Conservation (phyloP, 2,113 vertebrate genomes). For the Myiagra hebetior region DNA sequence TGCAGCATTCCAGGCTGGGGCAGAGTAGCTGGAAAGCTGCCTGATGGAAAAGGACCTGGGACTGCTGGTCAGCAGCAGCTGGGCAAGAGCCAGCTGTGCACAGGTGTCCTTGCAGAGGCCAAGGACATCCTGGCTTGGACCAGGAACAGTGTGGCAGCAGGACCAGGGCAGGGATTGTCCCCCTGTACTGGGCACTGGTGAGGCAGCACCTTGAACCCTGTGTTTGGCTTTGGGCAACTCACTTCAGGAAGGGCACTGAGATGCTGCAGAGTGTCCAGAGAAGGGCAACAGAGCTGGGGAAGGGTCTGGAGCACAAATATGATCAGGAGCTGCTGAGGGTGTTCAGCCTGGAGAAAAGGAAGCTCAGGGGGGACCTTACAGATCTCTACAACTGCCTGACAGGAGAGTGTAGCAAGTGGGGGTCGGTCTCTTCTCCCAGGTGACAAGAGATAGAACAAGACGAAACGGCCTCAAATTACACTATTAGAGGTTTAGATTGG, state of each 20-base stretch:
- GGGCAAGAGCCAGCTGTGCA: not conserved
- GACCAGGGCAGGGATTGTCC: not conserved
- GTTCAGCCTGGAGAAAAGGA: not conserved
- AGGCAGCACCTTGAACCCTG: not conserved
- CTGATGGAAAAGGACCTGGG: too few species aligned
- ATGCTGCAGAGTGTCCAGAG: rapidly evolving
- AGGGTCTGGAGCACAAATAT: not conserved
- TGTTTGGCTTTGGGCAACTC: not conserved
- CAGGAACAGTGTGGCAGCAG: not conserved
- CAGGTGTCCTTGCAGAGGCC: not conserved
- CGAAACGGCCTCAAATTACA: not conserved
- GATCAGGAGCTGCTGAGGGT: not conserved
- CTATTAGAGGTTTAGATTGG: not conserved
- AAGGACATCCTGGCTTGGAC: not conserved
- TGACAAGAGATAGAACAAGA: not conserved
- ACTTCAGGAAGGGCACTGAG: rapidly evolving
- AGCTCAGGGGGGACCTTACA: not conserved
- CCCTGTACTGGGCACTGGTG: not conserved
- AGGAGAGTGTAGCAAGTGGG: not conserved
- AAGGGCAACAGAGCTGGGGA: rapidly evolving
- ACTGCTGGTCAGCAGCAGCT: not conserved
- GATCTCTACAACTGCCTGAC: not conserved
- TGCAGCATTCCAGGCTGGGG: not conserved
- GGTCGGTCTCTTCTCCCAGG: rapidly evolving
- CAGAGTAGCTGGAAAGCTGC: not conserved